Percentiles rank a stretch among this genome's conserved stretches.
Conservation (phyloP, 2,113 vertebrate genomes). For the Rhabdomys dilectus region DNA sequence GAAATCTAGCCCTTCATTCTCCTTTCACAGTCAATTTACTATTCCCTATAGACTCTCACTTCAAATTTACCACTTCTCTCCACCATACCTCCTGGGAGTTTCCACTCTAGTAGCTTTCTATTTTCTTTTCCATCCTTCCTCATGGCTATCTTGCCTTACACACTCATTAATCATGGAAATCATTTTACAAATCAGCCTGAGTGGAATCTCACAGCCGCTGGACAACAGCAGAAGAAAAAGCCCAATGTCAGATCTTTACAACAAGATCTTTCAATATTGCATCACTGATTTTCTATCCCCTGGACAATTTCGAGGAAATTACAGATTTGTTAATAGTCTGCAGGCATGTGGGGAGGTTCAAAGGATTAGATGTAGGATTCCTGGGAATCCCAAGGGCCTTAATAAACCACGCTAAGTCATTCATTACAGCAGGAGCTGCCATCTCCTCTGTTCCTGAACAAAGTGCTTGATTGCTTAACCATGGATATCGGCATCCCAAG, state of each 20-base stretch:
- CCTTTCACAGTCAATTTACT: conserved; percentile 67
- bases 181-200: conserved; percentile 49
- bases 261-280: background rate
- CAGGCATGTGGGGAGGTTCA: conserved; percentile 33
- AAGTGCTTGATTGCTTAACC: conserved; percentile 55
- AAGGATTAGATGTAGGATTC: conserved; percentile 5
- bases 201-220: background rate
- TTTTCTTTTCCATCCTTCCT: conserved; percentile 41
- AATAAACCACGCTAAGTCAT: background rate
- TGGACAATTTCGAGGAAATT: conserved; percentile 47
- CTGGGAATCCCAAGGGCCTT: background rate
- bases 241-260: background rate
- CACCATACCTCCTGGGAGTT: conserved; percentile 47
- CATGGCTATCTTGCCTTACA: conserved; percentile 54
- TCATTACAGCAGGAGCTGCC: background rate
- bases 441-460: conserved; percentile 25
- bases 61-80: conserved; percentile 58
- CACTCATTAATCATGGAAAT: conserved; percentile 70
- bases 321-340: conserved; percentile 54
- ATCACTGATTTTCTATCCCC: conserved; percentile 26
- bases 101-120: conserved; percentile 43
- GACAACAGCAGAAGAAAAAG: conserved; percentile 9
- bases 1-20: conserved; percentile 61
- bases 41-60: conserved; percentile 68
- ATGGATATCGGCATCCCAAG: conserved; percentile 47